phyloP scores from a whole-genome alignment of 2,888 invertebrate genomes.

The Epistrophe eligans region DNA sequence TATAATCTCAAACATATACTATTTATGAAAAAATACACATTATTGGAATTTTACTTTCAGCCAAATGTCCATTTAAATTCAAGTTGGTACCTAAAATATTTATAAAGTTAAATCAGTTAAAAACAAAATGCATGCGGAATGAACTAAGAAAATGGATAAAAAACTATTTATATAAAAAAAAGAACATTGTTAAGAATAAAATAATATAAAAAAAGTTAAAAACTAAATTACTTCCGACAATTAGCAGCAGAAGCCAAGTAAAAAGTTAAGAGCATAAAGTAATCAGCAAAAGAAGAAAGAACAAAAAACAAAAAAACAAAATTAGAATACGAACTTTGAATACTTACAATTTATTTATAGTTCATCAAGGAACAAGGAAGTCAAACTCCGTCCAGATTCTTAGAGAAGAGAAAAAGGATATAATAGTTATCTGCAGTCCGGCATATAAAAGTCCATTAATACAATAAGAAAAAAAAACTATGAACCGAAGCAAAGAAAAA shows the following conservation, averaged over 20 bases:
- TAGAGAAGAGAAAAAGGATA: constrained; percentile 23
- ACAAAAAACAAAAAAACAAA: neutral
- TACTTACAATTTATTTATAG: constrained; percentile 17
- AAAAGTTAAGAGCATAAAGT: constrained; percentile 72
- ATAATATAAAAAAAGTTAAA: constrained; percentile 53
- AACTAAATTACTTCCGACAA: constrained; percentile 74
- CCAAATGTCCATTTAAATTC: neutral
- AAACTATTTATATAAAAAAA: neutral
- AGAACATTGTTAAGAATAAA: neutral
- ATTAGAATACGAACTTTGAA: constrained; percentile 6
- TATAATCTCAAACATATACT: too few relatives aligned
- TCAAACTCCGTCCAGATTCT: neutral
- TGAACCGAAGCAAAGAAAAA: constrained; percentile 1
- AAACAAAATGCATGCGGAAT: neutral
- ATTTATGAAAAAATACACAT: neutral
- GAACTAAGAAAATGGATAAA: neutral
- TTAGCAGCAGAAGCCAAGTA: constrained; percentile 62
- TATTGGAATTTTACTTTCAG: neutral
- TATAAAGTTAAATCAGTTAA: constrained; percentile 3
- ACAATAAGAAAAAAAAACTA: constrained; percentile 39
- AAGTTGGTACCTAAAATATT: neutral
- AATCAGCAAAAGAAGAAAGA: constrained; percentile 39
- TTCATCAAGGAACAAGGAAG: constrained; percentile 23
- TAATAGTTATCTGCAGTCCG: constrained; percentile 44
- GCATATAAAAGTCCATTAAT: constrained; percentile 58